Percentiles rank a stretch among this genome's conserved stretches.
phyloP scores from a whole-genome alignment of 2,888 invertebrate species.

The Thera obeliscata region DNA sequence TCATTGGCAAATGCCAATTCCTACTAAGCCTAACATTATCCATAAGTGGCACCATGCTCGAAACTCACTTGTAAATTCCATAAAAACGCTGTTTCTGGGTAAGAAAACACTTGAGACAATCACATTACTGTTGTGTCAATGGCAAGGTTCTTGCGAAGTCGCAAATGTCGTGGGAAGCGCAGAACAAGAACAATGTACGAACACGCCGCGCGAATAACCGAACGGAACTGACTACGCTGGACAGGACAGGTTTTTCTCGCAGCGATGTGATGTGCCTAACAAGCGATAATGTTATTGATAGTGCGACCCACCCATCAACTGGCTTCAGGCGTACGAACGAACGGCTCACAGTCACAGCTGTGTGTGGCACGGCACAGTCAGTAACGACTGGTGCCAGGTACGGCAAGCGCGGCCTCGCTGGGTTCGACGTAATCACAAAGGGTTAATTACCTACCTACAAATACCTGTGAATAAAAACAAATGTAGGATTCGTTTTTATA shows the following conservation, averaged over 20 bases:
- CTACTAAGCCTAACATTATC: constrained; percentile 13
- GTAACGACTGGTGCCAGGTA: constrained; percentile 71
- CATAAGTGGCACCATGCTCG: constrained; percentile 2
- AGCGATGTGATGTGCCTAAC: constrained; percentile 10
- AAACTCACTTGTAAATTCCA: constrained; percentile 36
- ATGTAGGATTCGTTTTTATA: constrained; percentile 20
- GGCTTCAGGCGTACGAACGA: constrained; percentile 43
- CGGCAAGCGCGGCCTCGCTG: constrained; percentile 77
- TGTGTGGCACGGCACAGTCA: constrained; percentile 9
- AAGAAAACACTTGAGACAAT: constrained; percentile 36
- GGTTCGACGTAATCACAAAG: constrained; percentile 64
- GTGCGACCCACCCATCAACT: constrained; percentile 69
- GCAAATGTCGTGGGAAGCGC: constrained; percentile 29
- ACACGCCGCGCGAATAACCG: constrained; percentile 9
- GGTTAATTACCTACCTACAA: constrained; percentile 42
- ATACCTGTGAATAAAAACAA: no score
- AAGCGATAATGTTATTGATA: constrained; percentile 61
- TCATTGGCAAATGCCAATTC: constrained; percentile 22
- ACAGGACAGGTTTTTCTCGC: constrained; percentile 8
- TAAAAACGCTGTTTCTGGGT: constrained; percentile 23
- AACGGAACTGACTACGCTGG: constrained; percentile 20
- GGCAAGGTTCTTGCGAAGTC: constrained; percentile 39
- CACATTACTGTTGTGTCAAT: constrained; percentile 43
- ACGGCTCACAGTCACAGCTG: no score
- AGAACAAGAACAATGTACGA: constrained; percentile 22